A percentile compares a stretch with the other conserved stretches of the same genome.
Evolutionary conservation across 2,888 invertebrate genomes (phyloP).

Genomic region (Tridacna crocea): DNA sequence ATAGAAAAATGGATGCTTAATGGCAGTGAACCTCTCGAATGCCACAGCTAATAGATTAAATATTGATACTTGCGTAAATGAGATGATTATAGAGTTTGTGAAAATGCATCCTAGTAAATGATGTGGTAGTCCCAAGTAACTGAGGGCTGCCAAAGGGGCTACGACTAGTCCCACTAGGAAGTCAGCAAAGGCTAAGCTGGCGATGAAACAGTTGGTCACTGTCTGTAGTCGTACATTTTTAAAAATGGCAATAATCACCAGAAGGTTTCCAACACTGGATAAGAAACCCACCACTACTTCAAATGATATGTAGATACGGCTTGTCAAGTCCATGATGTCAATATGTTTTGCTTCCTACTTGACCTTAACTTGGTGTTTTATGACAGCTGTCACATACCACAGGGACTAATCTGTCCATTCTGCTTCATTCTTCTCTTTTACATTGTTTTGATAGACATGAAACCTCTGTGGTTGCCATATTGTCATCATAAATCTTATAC

Average conservation of each 20-base stretch:
- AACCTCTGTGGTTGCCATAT: too few species aligned
- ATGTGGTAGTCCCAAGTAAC: conserved; percentile 71
- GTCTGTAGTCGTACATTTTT: conserved; percentile 71
- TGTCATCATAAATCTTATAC: too few species aligned
- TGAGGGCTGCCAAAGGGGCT: conserved; percentile 74
- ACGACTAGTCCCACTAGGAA: conserved; percentile 77
- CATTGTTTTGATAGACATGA: neutral
- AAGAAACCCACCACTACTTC: conserved; percentile 73
- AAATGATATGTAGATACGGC: conserved; percentile 70
- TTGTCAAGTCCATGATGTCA: conserved; percentile 62
- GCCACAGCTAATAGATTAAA: conserved; percentile 81
- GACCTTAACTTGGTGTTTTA: neutral
- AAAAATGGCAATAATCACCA: conserved; percentile 74
- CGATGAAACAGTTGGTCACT: conserved; percentile 79
- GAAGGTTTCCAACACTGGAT: conserved; percentile 71
- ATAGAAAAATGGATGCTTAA: conserved; percentile 80
- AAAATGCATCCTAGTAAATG: conserved; percentile 79
- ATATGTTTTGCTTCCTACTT: too few species aligned
- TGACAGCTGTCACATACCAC: neutral
- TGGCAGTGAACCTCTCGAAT: conserved; percentile 81
- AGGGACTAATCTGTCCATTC: neutral
- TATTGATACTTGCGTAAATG: conserved; percentile 82
- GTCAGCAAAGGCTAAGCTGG: conserved; percentile 78
- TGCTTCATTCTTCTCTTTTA: neutral
- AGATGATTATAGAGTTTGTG: conserved; percentile 79